phyloP scores from a whole-genome alignment of 1,140 invertebrate genomes.

The Oedothorax gibbosus region DNA sequence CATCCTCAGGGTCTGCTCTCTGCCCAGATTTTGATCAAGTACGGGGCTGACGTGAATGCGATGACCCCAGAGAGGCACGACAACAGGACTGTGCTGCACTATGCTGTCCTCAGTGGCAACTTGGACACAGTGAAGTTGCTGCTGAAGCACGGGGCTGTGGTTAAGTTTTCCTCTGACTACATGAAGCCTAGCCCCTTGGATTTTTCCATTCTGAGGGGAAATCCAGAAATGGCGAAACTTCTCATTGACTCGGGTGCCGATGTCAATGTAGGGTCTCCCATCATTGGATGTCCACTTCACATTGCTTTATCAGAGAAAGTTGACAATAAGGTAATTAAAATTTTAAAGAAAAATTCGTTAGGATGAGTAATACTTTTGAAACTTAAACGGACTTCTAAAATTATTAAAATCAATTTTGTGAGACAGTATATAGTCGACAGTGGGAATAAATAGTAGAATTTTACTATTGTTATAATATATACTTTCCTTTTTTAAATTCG shows the following conservation, averaged over 20 bases:
- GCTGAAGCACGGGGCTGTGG: conserved; percentile 81
- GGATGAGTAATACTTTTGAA: no score
- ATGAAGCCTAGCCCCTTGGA: conserved; percentile 86
- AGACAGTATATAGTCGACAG: no score
- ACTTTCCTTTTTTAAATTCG: no score
- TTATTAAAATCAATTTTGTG: no score
- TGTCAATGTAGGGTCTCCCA: conserved; percentile 83
- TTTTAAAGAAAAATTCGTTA: no score
- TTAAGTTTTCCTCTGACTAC: conserved; percentile 76
- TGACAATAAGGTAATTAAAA: conserved; percentile 55
- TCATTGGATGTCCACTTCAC: conserved; percentile 86
- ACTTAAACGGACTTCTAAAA: no score
- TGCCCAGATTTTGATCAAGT: conserved; percentile 80
- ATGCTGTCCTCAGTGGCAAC: conserved; percentile 86
- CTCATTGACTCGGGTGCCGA: conserved; percentile 76
- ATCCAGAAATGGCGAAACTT: conserved; percentile 76
- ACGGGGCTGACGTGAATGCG: conserved; percentile 85
- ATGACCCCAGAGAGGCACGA: conserved; percentile 81
- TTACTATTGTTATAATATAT: no score
- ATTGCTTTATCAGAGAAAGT: conserved; percentile 84
- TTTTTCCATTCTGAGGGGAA: conserved; percentile 83
- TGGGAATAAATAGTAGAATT: no score
- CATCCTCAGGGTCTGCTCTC: conserved; percentile 82
- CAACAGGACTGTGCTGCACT: conserved; percentile 85
- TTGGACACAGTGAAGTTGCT: conserved; percentile 82